Base-by-base conservation (phyloP, 2,113 vertebrate genomes). In the Indicator indicator region DNA sequence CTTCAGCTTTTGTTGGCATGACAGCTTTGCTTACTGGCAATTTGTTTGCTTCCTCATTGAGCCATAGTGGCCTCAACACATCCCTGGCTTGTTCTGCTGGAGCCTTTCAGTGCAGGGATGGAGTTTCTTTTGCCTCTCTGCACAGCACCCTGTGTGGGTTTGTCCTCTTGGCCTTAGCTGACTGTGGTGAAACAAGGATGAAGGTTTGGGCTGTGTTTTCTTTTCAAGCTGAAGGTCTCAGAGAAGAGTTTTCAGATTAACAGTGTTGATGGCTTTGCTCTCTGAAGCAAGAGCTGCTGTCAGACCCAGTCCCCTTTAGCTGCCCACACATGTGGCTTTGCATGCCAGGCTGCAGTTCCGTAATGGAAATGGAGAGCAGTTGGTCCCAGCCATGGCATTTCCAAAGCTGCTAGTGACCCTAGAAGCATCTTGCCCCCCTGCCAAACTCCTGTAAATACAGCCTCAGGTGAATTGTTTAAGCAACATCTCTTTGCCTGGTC, bases 361-460 rank as follows among this genome's bases (percentile, higher is more conserved):
- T 16, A 0, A 46, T 16, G 52, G 88, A 73, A 21, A 42, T 1
- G 2, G 56, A 63, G 63, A 79, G 71, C 78, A 79, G 84, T 68
- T 64, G 54, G 13, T 56, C 72, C 40, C n/a, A 42, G 60, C 72
- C 86, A 52, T 80, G 78, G 55, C 46, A 1, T 64, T 83, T 63
- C 55, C 84, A 76, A 80, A 89, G 86, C 74, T 90, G 30, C 70
- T 44, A 56, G 63, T 30, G 89, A 74, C 58, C 36, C 86, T 86
- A 89, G 59, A 38, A 86, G 52, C 78, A n/a, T 44, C 70, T 68
- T 68, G 26, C 64, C 56, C 72, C 79, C 72, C 64, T n/a, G n/a
- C n/a, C 52, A 18, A 24, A 18, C 68, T 89, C 74, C 93, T 93
- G 91, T 91, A 86, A 91, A 86, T 89, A 68, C 56, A 83, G 58